Percentiles rank a stretch among this genome's conserved stretches.
Evolutionary conservation across 30 jellyfish, hydroid and myxozoan species (phyloP).

Genomic region (Clytia hemisphaerica): DNA sequence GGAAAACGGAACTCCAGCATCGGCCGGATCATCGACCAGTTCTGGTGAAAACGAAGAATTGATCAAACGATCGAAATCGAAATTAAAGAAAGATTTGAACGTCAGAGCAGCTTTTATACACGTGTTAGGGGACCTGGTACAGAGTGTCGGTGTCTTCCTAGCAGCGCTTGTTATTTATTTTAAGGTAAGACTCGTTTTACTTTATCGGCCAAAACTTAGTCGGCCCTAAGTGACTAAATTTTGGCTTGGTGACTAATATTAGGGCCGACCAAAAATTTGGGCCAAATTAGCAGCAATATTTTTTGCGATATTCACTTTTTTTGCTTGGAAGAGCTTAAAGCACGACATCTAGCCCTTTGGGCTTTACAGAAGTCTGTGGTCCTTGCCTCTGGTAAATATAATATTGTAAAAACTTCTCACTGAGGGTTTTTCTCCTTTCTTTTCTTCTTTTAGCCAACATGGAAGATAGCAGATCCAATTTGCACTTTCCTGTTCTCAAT

Average conservation of each 20-base stretch:
- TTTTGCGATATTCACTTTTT: no score
- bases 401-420: no score
- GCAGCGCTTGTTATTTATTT: conserved; percentile 79
- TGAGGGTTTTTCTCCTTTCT: background rate
- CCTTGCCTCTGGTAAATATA: no score
- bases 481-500: conserved; percentile 82
- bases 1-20: background rate
- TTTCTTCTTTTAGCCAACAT: conserved; percentile 51
- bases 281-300: no score
- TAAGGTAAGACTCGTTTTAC: no score
- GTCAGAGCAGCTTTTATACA: conserved; percentile 96
- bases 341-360: no score
- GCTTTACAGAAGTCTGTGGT: no score
- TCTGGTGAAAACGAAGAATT: conserved; percentile 11
- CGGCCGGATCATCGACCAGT: background rate
- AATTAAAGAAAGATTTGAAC: conserved; percentile 58
- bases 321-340: no score
- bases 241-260: no score
- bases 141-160: conserved; percentile 81
- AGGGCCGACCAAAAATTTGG: no score
- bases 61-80: conserved; percentile 29
- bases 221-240: no score
- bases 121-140: conserved; percentile 87
- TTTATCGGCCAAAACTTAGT: no score
- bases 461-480: conserved; percentile 90